Evolutionary conservation across 2,888 invertebrate species (phyloP).

Genomic region (Caenorhabditis drosophilae): DNA sequence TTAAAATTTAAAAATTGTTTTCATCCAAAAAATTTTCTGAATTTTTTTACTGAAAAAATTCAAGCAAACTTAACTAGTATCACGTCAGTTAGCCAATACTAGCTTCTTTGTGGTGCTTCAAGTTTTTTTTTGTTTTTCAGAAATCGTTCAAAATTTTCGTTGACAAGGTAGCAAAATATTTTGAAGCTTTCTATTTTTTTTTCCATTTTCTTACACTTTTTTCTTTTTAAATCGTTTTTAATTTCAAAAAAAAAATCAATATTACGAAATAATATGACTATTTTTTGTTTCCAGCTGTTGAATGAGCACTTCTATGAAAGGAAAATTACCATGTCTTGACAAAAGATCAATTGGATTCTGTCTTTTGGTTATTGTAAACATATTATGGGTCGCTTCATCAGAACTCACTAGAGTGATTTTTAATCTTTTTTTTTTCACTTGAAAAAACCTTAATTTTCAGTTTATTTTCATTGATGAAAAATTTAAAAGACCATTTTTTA

Average conservation of each 20-base stretch:
- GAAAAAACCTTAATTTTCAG: constrained; percentile 73
- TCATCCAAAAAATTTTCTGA: too few species aligned
- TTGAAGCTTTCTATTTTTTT: background rate
- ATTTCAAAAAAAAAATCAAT: background rate
- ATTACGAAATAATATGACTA: too few species aligned
- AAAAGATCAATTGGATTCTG: constrained; percentile 77
- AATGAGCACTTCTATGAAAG: constrained; percentile 19
- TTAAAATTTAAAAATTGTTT: too few species aligned
- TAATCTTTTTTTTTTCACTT: constrained; percentile 1
- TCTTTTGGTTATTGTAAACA: constrained; percentile 86
- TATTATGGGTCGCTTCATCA: constrained; percentile 93
- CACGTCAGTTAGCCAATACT: too few species aligned
- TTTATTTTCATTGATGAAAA: constrained; percentile 77
- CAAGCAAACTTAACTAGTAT: too few species aligned
- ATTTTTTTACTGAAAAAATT: too few species aligned
- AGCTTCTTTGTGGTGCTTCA: too few species aligned
- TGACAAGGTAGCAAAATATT: background rate
- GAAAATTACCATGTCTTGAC: constrained; percentile 29
- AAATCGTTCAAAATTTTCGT: background rate
- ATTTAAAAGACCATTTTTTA: constrained; percentile 91
- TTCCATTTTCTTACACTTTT: background rate
- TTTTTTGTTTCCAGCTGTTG: constrained; percentile 8
- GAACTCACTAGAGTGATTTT: constrained; percentile 86
- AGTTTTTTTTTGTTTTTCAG: too few species aligned
- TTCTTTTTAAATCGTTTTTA: background rate